Conservation (phyloP, 2,113 vertebrate species). For the human region DNA sequence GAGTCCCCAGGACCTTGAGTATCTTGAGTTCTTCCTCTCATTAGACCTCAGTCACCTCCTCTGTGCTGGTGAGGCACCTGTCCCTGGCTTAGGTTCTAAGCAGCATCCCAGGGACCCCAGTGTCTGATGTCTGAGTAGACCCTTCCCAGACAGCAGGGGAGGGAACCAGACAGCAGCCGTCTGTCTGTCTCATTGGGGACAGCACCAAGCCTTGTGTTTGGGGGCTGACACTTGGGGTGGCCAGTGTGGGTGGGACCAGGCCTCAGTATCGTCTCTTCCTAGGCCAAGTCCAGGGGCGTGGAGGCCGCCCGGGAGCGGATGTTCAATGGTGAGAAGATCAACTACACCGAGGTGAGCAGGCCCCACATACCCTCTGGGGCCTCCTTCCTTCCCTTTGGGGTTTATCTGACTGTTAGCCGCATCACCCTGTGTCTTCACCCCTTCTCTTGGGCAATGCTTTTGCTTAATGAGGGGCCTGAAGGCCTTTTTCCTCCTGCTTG, state of each 20-base stretch:
- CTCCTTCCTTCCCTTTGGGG: conserved; percentile 54
- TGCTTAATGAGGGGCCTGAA: background rate
- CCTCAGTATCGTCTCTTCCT: conserved; percentile 66
- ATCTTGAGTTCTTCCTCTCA: background rate
- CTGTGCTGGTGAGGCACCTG: background rate
- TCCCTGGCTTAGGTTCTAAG: background rate
- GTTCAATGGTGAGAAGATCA: conserved; percentile 97
- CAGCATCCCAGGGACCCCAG: background rate
- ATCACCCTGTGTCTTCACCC: background rate
- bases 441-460: conserved; percentile 64
- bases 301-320: conserved; percentile 93
- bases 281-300: conserved; percentile 95
- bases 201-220: background rate
- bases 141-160: background rate
- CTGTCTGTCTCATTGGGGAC: background rate
- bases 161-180: background rate
- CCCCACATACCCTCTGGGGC: background rate
- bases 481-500: background rate
- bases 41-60: background rate
- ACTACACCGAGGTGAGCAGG: conserved; percentile 94
- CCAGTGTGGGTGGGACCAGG: background rate
- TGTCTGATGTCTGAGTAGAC: background rate
- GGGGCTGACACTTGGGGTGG: background rate
- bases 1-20: background rate
- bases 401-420: background rate